Conservation (phyloP, 2,113 vertebrate species). For the Limanda limanda region DNA sequence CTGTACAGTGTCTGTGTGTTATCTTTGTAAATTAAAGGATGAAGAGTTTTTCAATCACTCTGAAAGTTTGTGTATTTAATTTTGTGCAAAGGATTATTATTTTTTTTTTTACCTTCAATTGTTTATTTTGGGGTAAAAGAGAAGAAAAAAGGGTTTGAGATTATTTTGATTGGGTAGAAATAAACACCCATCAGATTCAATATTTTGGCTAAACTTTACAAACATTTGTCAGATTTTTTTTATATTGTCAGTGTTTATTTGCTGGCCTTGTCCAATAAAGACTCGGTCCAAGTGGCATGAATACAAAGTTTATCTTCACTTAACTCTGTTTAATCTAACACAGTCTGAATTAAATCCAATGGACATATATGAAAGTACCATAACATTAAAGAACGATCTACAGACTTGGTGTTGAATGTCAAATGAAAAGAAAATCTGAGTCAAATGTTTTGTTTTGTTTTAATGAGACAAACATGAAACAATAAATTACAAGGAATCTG, state of each 20-base stretch:
- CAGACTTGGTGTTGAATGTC: no score
- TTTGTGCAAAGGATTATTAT: not conserved
- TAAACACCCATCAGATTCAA: not conserved
- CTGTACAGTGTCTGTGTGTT: conserved; percentile 47
- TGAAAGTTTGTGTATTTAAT: conserved; percentile 14
- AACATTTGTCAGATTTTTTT: no score
- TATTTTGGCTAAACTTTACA: no score
- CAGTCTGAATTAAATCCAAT: not conserved
- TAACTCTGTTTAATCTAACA: not conserved
- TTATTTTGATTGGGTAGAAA: no score
- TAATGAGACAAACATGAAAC: conserved; percentile 62
- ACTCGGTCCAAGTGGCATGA: no score
- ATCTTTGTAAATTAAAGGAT: conserved; percentile 61
- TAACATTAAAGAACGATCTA: no score
- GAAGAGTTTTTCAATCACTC: conserved; percentile 46
- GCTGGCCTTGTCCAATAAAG: no score
- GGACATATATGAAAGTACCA: not conserved
- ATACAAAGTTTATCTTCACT: no score
- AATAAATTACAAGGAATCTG: conserved; percentile 75
- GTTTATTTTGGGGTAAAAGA: not conserved
- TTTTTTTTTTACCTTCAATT: not conserved
- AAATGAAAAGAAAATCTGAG: not conserved
- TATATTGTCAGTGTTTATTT: no score
- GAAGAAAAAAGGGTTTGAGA: not conserved
- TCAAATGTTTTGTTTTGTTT: conserved; percentile 45